phyloP scores from a whole-genome alignment of 2,113 vertebrate genomes.

The Peromyscus leucopus region DNA sequence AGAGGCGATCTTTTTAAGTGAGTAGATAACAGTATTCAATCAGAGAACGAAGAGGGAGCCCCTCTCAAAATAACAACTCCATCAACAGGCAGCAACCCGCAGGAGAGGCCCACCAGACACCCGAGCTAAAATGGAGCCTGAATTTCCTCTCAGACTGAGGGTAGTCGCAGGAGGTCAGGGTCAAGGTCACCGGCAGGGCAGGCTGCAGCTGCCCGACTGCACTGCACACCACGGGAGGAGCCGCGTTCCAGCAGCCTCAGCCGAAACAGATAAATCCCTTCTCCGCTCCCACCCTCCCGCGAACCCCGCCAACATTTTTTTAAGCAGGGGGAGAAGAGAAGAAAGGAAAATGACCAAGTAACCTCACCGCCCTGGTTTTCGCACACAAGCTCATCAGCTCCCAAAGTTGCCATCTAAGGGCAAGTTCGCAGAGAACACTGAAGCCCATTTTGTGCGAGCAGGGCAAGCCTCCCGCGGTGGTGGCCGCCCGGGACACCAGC shows the following conservation, averaged over 20 bases:
- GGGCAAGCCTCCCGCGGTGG: slow-evolving; percentile 37
- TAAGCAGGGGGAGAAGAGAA: slow-evolving; percentile 43
- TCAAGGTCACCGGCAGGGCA: slow-evolving; percentile 89
- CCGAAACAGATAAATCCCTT: slow-evolving; percentile 70
- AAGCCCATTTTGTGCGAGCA: slow-evolving; percentile 61
- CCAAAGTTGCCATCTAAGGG: slow-evolving; percentile 84
- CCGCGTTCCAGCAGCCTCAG: slow-evolving; percentile 62
- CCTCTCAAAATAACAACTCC: slow-evolving; percentile 59
- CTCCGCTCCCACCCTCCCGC: slow-evolving; percentile 35
- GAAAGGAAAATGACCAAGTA: slow-evolving; percentile 76
- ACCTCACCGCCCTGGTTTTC: slow-evolving; percentile 73
- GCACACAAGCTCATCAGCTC: slow-evolving; percentile 73
- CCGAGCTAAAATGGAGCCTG: slow-evolving; percentile 90
- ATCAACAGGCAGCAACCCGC: slow-evolving; percentile 62
- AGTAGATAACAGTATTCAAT: slow-evolving; percentile 75
- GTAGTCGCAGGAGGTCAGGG: slow-evolving; percentile 87
- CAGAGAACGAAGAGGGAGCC: slow-evolving; percentile 52
- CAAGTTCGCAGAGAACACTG: slow-evolving; percentile 64
- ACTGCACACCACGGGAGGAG: slow-evolving; percentile 47
- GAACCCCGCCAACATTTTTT: slow-evolving; percentile 60
- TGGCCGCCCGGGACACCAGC: slow-evolving; percentile 21
- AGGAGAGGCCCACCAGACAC: slow-evolving; percentile 80
- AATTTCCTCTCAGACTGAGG: slow-evolving; percentile 86
- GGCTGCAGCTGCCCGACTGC: slow-evolving; percentile 83
- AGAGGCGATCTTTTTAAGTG: slow-evolving; percentile 53